Percentiles rank a stretch among this genome's conserved stretches.
Evolutionary conservation across 2,113 vertebrate species (phyloP).

Genomic region (Mirounga angustirostris): DNA sequence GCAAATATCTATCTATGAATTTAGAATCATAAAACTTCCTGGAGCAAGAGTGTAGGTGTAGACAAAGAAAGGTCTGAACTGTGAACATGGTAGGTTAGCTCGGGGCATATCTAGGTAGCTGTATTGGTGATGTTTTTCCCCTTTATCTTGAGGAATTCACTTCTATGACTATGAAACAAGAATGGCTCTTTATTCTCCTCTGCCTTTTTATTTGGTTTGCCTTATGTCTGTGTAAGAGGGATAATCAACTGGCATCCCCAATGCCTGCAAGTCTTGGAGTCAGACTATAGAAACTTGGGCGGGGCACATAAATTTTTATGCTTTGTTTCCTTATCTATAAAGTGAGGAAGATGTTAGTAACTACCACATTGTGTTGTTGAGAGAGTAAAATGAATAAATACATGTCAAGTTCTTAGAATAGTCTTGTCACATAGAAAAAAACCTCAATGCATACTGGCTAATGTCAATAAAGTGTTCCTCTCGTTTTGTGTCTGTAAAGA

Average conservation of each 20-base stretch:
- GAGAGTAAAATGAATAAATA: neutral
- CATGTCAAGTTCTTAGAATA: neutral
- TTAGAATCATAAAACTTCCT: neutral
- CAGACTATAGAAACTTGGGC: neutral
- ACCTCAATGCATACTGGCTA: neutral
- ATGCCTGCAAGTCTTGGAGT: neutral
- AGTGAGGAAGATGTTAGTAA: neutral
- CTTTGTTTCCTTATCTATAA: slow-evolving; percentile 5
- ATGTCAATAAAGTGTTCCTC: neutral
- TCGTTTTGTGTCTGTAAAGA: slow-evolving; percentile 1
- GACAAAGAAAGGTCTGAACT: neutral
- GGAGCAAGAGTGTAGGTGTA: neutral
- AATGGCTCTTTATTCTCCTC: neutral
- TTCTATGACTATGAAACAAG: neutral
- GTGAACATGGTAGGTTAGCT: neutral
- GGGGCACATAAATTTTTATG: neutral
- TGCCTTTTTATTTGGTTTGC: neutral
- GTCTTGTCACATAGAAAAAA: neutral
- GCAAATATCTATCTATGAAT: neutral
- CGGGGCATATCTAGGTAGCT: neutral
- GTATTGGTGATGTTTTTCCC: neutral
- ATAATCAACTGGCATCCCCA: neutral
- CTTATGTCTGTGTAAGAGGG: neutral
- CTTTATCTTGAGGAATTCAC: neutral
- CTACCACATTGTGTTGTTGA: neutral